Conservation (phyloP, 2,888 invertebrate genomes). For the Apamea crenata region DNA sequence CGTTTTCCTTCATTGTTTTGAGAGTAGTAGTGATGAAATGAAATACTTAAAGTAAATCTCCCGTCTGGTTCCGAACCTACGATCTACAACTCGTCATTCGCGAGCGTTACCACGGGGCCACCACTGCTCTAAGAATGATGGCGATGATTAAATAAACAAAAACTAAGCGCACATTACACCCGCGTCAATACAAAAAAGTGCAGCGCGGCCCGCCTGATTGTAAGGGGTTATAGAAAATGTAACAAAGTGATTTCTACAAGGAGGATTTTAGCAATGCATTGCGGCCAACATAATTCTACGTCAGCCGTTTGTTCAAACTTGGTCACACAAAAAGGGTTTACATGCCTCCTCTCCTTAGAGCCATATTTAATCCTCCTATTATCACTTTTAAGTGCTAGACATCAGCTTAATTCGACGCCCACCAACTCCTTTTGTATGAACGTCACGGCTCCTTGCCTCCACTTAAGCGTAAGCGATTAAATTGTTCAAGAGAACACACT, state of each 20-base stretch:
- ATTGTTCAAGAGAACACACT: conserved; percentile 50
- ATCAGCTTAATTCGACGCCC: not conserved
- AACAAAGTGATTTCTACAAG: not conserved
- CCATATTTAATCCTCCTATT: not conserved
- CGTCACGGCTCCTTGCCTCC: conserved; percentile 18
- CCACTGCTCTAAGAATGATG: too few relatives aligned
- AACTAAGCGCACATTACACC: not conserved
- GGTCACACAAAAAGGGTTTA: not conserved
- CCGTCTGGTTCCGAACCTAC: too few relatives aligned
- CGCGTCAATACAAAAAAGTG: not conserved
- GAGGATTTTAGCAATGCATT: not conserved
- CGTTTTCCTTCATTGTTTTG: too few relatives aligned
- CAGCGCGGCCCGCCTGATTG: not conserved
- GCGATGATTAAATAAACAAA: too few relatives aligned
- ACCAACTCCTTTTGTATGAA: conserved; percentile 24
- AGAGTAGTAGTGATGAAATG: too few relatives aligned
- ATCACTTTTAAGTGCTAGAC: not conserved
- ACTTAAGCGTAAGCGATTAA: conserved; percentile 51
- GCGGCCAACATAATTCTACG: not conserved
- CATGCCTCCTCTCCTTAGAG: not conserved
- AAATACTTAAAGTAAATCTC: too few relatives aligned
- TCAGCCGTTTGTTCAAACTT: not conserved
- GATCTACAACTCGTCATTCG: too few relatives aligned
- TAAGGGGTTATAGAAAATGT: not conserved
- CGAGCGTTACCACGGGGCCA: too few relatives aligned